Percentiles rank a stretch among this genome's conserved stretches.
Evolutionary conservation across 1,140 invertebrate genomes (phyloP).

Genomic region (Sinella curviseta): DNA sequence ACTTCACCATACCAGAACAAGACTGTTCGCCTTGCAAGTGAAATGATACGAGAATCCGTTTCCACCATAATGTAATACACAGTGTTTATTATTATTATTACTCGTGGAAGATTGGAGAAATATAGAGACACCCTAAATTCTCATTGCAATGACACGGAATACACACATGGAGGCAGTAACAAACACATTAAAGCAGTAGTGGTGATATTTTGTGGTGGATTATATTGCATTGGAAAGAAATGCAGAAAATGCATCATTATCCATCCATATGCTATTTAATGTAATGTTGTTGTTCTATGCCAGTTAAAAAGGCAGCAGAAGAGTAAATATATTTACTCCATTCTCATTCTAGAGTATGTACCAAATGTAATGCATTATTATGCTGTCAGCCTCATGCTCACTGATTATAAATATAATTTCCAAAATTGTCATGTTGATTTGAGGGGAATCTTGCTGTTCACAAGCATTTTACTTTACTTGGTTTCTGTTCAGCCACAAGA

Average conservation of each 20-base stretch:
- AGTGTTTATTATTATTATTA: not conserved
- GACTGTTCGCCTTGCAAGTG: too few species aligned
- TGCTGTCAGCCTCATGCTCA: not conserved
- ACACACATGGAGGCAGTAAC: constrained; percentile 10
- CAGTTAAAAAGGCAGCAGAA: not conserved
- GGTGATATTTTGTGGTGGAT: not conserved
- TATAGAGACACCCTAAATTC: not conserved
- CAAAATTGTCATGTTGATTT: constrained; percentile 4
- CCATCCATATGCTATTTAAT: too few species aligned
- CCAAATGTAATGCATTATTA: too few species aligned
- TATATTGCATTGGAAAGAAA: too few species aligned
- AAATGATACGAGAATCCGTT: too few species aligned
- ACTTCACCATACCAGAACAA: not conserved
- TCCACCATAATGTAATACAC: too few species aligned
- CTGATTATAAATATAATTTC: not conserved
- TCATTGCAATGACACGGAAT: not conserved
- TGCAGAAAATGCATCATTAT: too few species aligned
- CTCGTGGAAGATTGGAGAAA: not conserved
- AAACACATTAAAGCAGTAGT: not conserved
- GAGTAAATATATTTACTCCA: not conserved
- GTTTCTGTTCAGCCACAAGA: too few species aligned
- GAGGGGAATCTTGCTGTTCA: not conserved
- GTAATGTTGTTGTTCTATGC: too few species aligned
- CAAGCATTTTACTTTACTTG: not conserved
- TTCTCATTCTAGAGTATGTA: not conserved